A percentile compares a stretch with the other conserved stretches of the same genome.
Evolutionary conservation across 2,797 vertebrate species (phyloP).

Genomic region (Petrocephalus sullivani): DNA sequence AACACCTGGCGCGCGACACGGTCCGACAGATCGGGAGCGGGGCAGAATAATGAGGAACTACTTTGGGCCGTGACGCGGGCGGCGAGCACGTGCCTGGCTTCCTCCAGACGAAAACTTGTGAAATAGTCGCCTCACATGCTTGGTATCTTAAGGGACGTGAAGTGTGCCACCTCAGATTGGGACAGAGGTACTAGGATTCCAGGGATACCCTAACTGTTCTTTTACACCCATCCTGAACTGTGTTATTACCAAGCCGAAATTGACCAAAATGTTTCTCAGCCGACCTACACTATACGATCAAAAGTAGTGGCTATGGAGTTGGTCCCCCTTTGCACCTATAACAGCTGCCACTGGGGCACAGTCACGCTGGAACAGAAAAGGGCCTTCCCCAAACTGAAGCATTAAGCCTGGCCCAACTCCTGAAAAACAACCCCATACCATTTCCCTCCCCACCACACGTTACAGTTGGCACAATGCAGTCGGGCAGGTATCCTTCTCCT

Average conservation of each 20-base stretch:
- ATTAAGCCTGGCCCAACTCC: not conserved
- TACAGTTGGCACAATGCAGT: not conserved
- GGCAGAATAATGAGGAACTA: conserved; percentile 27
- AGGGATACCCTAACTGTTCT: not conserved
- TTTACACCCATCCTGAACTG: not conserved
- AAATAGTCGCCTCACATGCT: not conserved
- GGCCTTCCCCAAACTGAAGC: not conserved
- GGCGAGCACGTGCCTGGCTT: not conserved
- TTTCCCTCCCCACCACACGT: not conserved
- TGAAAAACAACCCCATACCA: not conserved
- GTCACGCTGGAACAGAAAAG: no score
- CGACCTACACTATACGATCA: no score
- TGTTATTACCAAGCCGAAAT: not conserved
- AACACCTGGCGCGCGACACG: conserved; percentile 14
- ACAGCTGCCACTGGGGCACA: no score
- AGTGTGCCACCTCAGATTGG: not conserved
- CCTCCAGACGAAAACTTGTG: not conserved
- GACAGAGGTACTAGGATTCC: not conserved
- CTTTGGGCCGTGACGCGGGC: not conserved
- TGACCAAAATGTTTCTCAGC: not conserved
- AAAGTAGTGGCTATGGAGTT: no score
- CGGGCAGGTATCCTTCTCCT: not conserved
- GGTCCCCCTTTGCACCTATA: no score
- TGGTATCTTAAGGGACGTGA: not conserved
- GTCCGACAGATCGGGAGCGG: conserved; percentile 26